Conservation (phyloP, 1,140 invertebrate genomes). For the Leptonema lineaticorne region DNA sequence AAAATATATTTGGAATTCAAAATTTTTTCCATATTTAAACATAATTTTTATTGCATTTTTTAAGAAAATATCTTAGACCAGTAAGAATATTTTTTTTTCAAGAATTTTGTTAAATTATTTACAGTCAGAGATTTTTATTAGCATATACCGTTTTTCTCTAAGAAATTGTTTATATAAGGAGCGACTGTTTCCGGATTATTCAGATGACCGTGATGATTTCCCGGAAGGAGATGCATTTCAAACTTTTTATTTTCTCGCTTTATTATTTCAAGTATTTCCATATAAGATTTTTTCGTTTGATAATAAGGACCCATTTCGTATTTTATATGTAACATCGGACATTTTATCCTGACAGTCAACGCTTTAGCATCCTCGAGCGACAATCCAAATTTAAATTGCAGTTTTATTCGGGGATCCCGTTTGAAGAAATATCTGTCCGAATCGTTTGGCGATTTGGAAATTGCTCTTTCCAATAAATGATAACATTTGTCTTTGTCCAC, state of each 20-base stretch:
- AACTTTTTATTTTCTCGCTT: slow-evolving; percentile 59
- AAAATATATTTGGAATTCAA: no score
- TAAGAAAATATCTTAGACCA: no score
- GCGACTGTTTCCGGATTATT: slow-evolving; percentile 64
- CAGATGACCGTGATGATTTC: slow-evolving; percentile 75
- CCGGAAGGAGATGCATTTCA: slow-evolving; percentile 62
- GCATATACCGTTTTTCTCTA: slow-evolving; percentile 52
- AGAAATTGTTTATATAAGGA: slow-evolving; percentile 59
- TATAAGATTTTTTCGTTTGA: slow-evolving; percentile 56
- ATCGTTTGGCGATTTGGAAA: slow-evolving; percentile 54
- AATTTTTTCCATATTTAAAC: no score
- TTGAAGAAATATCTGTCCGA: slow-evolving; percentile 64
- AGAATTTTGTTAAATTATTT: no score
- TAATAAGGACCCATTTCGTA: slow-evolving; percentile 58
- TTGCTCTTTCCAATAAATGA: slow-evolving; percentile 60
- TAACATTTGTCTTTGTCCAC: slow-evolving; percentile 57
- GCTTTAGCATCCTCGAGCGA: slow-evolving; percentile 54
- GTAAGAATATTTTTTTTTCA: no score
- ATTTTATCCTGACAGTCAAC: slow-evolving; percentile 55
- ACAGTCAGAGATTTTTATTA: neutral
- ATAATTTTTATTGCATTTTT: no score
- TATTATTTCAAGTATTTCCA: slow-evolving; percentile 58
- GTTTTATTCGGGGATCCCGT: slow-evolving; percentile 61
- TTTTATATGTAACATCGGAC: slow-evolving; percentile 63
- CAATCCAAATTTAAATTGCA: slow-evolving; percentile 51